These are phyloP conservation scores for Luscinia megarhynchos DNA, from an alignment of 2,797 vertebrate species.

Conservation along the genomic window DNA sequence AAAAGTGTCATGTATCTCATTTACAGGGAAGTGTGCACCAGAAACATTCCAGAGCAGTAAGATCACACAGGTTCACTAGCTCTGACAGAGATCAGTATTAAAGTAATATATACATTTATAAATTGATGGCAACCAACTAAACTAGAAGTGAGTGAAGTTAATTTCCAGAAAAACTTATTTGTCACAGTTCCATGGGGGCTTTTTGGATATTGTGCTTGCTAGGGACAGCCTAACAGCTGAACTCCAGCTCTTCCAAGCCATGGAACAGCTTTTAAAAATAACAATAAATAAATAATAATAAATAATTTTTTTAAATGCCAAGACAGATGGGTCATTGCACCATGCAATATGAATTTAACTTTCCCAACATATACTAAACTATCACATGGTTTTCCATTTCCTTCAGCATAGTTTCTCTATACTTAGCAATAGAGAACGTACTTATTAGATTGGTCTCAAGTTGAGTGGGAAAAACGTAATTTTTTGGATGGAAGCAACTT, in stretches of 20 bases:
- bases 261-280: neutral
- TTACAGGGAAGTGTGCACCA: neutral
- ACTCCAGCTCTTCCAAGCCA: neutral
- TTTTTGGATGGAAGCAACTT: neutral
- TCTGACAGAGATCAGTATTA: neutral
- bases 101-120: neutral
- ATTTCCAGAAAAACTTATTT: neutral
- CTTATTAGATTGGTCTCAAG: neutral
- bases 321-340: neutral
- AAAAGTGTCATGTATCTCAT: neutral
- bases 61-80: neutral
- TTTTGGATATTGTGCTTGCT: neutral
- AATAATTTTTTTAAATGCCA: neutral
- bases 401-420: neutral
- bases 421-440: neutral
- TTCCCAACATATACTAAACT: neutral
- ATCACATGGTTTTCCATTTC: neutral
- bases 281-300: too few relatives aligned
- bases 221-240: neutral
- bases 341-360: neutral
- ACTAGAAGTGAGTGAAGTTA: neutral
- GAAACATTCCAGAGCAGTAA: neutral
- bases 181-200: neutral
- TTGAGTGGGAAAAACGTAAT: neutral
- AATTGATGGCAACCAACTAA: neutral